Evolutionary conservation across 2,113 vertebrate genomes (phyloP), one percentile per base, ranked within the genome.

Genomic region (Craseonycteris thonglongyai): DNA sequence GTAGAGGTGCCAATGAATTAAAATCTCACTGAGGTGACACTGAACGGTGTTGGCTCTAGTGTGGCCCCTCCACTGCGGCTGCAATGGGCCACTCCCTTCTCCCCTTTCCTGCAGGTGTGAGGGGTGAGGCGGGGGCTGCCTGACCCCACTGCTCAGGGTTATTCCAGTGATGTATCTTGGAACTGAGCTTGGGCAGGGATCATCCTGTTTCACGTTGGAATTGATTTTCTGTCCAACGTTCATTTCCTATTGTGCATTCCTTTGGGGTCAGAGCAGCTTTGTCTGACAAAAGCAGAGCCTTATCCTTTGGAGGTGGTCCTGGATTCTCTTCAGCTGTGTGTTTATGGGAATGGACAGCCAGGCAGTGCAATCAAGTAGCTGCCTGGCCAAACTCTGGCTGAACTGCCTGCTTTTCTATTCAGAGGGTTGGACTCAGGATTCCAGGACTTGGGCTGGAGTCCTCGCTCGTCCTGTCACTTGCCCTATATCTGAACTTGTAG

Each of bases 201-300:
- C 87, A 88, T 97, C 75, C 40, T 95, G 28, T 97, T 97, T 97
- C 97, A 87, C 94, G 59, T 79, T 96, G 78, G 47, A 95, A 86
- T 93, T 72, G 74, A 65, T 93, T 97, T 98, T 90, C 54, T 91
- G 92, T 96, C 66, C 84, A 96, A 45, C 40, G 83, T 45, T 95
- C 96, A 91, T 97, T 88, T 97, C 90, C 78, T 90, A 19, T 63
- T 86, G 78, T 93, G 61, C 5, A 0, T 96, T 82, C 66, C 90
- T 94, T 59, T 49, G 90, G 96, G 95, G 96, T 68, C 51, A 97
- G 88, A 96, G 90, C 16, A 87, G 59, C 61, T 93, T 98, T 96
- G n/a, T 79, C 80, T 84, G 65, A 91, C 95, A 93, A 96, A 97
- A 93, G 94, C 35, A 56, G 90, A 65, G 78, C 45, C 93, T 54